A percentile compares a stretch with the other conserved stretches of the same genome.
Evolutionary conservation across 2,797 vertebrate species (phyloP).

Genomic region (Zenarchopterus dispar): DNA sequence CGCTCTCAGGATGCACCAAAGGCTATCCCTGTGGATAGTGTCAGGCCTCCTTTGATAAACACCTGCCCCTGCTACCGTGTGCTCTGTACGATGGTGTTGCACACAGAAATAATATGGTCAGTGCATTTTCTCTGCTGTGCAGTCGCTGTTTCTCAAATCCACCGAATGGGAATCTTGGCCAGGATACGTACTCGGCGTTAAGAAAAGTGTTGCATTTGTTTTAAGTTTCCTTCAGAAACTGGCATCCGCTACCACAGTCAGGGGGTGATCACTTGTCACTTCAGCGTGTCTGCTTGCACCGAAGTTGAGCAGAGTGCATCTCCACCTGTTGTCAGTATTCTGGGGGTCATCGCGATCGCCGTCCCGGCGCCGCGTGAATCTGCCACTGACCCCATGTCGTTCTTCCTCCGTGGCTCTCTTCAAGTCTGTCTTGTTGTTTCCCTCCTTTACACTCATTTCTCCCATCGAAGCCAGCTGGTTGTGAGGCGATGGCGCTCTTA

Average conservation of each 20-base stretch:
- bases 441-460: not conserved
- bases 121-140: conserved; percentile 1
- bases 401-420: no score
- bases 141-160: not conserved
- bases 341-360: not conserved
- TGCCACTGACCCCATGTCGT: no score
- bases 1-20: conserved; percentile 13
- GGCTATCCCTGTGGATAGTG: conserved; percentile 14
- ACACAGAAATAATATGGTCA: not conserved
- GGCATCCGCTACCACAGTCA: not conserved
- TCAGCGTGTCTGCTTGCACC: not conserved
- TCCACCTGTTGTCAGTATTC: not conserved
- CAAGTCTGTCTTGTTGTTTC: no score
- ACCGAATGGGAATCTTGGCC: not conserved
- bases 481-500: not conserved
- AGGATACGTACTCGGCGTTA: not conserved
- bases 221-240: not conserved
- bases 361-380: no score
- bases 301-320: not conserved
- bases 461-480: not conserved
- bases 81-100: not conserved
- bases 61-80: conserved; percentile 2
- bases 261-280: no score
- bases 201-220: not conserved
- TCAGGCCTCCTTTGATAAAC: conserved; percentile 25